Evolutionary conservation across 1,140 invertebrate species (phyloP), one percentile per base, ranked within the genome.

Genomic region (Bombus sylvicola): DNA sequence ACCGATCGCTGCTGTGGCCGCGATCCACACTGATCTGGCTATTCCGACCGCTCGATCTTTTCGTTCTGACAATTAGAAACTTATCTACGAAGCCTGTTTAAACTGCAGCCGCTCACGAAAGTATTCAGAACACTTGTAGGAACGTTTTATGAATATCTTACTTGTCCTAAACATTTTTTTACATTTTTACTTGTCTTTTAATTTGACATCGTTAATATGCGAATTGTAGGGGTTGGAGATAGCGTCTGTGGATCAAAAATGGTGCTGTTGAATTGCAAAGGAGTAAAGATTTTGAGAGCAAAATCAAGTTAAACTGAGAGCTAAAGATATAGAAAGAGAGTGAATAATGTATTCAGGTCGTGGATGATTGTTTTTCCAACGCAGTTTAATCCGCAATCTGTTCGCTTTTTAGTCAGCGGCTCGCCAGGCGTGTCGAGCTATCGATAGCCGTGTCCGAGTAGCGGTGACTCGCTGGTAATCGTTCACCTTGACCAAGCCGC

Each of bases 1-100:
- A 73, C 64, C 87, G 59, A 73, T 74, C 73, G 69, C 68, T 62
- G 81, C 43, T 66, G 25, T 47, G 71, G 66, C 69, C 64, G 66
- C 66, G 82, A 79, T 66, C 66, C 75, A 37, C 64, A 71, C 47
- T 76, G 68, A 47, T 85, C 53, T 68, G 39, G 68, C 53, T 13
- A 66, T 8, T 34, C 64, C 15, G 31, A 66, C 43, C 80, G 53
- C 34, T 47, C 10, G 82, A 83, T 59, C 34, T 66, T 73, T 64
- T 53, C 82, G 53, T 53, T 59, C 6, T 3, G 6, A 2, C 73
- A 34, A 53, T 41, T 37, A 37, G 66, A 57, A 69, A 41, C 53
- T 82, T 81, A 43, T 9, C 4, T n/a, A 28, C 25, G 22, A 37
- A 22, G 25, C 15, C n/a, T 25, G 31, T 9, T 22, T 25, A 18